A percentile compares a stretch with the other conserved stretches of the same genome.
Conservation (phyloP, 2,797 vertebrate species). For the Diceros bicornis region DNA sequence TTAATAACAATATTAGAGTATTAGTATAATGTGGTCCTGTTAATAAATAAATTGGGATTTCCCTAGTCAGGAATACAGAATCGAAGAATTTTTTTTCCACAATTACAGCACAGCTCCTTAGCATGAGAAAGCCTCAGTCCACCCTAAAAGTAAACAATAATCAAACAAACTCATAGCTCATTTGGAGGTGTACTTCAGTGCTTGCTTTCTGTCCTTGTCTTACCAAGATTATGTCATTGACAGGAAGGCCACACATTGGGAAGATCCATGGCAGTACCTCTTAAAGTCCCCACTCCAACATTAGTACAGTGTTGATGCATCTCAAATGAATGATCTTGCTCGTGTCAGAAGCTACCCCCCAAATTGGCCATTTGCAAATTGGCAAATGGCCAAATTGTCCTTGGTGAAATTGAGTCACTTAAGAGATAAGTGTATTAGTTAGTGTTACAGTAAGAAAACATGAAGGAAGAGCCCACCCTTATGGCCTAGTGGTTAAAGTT, state of each 20-base stretch:
- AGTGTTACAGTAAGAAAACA: neutral
- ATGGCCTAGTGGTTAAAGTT: too few species aligned
- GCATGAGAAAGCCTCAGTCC: neutral
- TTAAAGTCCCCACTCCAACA: neutral
- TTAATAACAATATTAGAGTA: neutral
- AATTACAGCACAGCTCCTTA: neutral
- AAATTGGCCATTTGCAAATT: neutral
- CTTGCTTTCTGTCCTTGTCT: neutral
- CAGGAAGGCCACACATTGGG: neutral
- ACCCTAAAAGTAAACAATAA: neutral
- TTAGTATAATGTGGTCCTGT: neutral
- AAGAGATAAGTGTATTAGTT: neutral
- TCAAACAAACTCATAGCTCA: neutral
- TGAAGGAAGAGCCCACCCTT: neutral
- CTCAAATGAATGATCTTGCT: neutral
- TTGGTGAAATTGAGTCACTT: neutral
- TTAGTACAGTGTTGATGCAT: neutral
- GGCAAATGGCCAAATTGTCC: neutral
- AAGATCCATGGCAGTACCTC: neutral
- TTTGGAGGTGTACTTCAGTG: neutral
- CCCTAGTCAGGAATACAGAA: neutral
- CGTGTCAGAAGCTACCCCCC: neutral
- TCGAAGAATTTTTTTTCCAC: neutral
- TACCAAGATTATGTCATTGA: neutral
- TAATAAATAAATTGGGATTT: conserved; percentile 13